Evolutionary conservation across 2,888 invertebrate genomes (phyloP).

Genomic region (Limnephilus marmoratus): DNA sequence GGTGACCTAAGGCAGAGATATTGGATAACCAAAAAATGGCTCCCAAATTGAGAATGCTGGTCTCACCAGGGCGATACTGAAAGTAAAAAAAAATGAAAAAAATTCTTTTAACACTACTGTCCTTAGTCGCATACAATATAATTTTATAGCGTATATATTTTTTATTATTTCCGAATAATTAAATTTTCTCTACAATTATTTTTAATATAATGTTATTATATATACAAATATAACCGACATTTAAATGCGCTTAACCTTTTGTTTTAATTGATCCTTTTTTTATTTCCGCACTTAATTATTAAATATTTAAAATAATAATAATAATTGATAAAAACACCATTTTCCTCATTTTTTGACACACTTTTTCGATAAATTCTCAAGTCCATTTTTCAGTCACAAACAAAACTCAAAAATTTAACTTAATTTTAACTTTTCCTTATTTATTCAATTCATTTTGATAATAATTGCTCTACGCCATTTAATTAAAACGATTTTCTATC

Average conservation of each 20-base stretch:
- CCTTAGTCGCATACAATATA: background rate
- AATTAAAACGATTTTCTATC: constrained; percentile 9
- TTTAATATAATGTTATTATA: background rate
- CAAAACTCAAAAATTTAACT: background rate
- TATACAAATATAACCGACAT: background rate
- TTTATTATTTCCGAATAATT: background rate
- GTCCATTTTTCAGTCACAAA: constrained; percentile 2
- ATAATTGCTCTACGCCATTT: constrained; percentile 6
- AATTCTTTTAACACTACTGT: background rate
- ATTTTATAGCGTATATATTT: background rate
- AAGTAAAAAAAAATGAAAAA: too few relatives aligned
- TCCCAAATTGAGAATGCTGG: too few relatives aligned
- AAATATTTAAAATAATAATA: background rate
- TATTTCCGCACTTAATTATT: background rate
- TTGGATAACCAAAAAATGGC: too few relatives aligned
- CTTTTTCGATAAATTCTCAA: constrained; percentile 2
- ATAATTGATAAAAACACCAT: background rate
- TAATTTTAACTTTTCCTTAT: background rate
- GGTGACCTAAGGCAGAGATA: too few relatives aligned
- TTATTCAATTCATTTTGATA: background rate
- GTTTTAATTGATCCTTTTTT: background rate
- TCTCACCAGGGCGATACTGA: background rate
- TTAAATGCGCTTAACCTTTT: background rate
- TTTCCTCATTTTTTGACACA: background rate
- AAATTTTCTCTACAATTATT: background rate